Evolutionary conservation across 1,140 invertebrate species (phyloP), one percentile per base, ranked within the genome.

Genomic region (Scylla paramamosain): DNA sequence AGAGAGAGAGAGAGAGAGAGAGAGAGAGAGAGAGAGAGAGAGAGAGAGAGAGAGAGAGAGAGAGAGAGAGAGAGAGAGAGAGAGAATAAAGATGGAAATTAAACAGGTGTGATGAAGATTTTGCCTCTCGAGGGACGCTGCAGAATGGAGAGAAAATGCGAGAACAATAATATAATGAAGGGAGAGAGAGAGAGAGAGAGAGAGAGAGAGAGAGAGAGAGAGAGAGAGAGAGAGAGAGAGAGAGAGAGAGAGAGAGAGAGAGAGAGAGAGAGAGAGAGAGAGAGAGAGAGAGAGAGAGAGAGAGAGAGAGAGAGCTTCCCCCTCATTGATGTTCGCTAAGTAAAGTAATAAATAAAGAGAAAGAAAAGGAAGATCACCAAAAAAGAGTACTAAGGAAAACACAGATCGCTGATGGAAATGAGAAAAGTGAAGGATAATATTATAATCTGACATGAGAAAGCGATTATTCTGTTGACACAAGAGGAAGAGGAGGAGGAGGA

Each of bases 121-220:
- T 29, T n/a, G 16, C 3, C 16, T 20, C 20, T 29, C 14, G 16
- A 87, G 29, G 29, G 16, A 48, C 6, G 25, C 28, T 16, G 28
- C 25, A 48, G 25, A 25, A n/a, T 16, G 46, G 39, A 14, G 10
- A 90, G 20, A 39, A n/a, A 16, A 45, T 7, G 45, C 16, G 20
- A 45, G 14, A 3, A 16, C n/a, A 90, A 45, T 32, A 46, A 46
- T 2, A 45, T 20, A 0, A 90, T 25, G 45, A 39, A 25, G 88
- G 4, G 25, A 2, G 88, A 20, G 1, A 31, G 3, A 20, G 25
- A 52, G 46, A 48, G 90, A 52, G 90, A 91, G 46, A 16, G 90
- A 91, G 46, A 67, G 48, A 59, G 46, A 52, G 89, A 48, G 89
- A 91, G 45, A 48, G 89, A 91, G 89, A 91, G 45, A 52, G 89